Evolutionary conservation across 1,140 invertebrate genomes (phyloP), one percentile per base, ranked within the genome.

Genomic region (Drosophila miranda): DNA sequence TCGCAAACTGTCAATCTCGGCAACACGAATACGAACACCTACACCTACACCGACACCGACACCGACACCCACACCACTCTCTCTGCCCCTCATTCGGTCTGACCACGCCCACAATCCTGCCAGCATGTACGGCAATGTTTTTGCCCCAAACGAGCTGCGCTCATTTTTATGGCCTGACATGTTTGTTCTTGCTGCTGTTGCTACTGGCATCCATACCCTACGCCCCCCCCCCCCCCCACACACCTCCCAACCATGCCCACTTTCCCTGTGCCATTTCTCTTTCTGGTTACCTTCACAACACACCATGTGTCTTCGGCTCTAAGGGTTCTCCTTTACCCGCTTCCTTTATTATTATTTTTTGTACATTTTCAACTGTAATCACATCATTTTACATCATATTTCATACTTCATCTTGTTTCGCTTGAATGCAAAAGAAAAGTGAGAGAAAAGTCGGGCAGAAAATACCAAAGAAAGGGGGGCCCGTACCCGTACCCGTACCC

Each of bases 311-410:
- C 60, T 62, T 73, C 42, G 50, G 26, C 42, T 51, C n/a, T 28
- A 38, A 38, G 4, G 8, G 34, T 5, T 38, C 56, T 38, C 14
- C 23, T 3, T 63, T 26, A 53, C 42, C 38, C 46, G n/a, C 49
- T 54, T 69, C 48, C 69, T 71, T 62, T 58, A 42, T 67, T 50
- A 34, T 60, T 75, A 63, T 64, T 68, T 56, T 30, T 75, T 80
- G 43, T 66, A 76, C 67, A 81, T 81, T 81, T 73, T 81, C 78
- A 81, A 86, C 76, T 84, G 80, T 86, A 86, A 86, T 86, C 81
- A 86, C 80, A 84, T 86, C 80, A 84, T 84, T 86, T 80, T 74
- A 86, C 81, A 80, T 84, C 81, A 86, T 86, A 86, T 86, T 86
- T 86, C 81, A 86, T 86, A 79, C 67, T 80, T 79, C 75, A 81